Percentiles rank a stretch among this genome's conserved stretches.
phyloP scores from a whole-genome alignment of 2,113 vertebrate species.

The Cynocephalus volans region DNA sequence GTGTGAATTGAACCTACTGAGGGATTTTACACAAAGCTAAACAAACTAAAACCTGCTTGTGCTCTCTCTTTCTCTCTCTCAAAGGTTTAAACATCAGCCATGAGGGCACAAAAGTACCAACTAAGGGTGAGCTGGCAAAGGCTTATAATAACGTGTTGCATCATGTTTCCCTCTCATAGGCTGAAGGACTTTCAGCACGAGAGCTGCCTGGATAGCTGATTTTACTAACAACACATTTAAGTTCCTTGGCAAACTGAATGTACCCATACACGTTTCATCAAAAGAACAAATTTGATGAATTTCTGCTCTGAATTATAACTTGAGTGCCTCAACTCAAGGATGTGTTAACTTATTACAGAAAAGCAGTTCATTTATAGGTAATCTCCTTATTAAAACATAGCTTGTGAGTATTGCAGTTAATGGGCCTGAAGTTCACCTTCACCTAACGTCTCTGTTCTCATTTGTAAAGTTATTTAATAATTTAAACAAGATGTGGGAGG shows the following conservation, averaged over 20 bases:
- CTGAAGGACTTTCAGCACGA: not conserved
- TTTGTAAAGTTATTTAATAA: constrained; percentile 1
- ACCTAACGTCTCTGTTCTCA: not conserved
- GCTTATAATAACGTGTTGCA: fast-evolving
- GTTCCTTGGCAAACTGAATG: not conserved
- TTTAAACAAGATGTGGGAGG: not conserved
- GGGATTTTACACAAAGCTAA: not conserved
- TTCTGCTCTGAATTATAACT: not conserved
- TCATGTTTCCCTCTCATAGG: not conserved
- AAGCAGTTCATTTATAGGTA: not conserved
- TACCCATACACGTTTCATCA: not conserved
- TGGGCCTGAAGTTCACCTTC: not conserved
- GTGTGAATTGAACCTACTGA: not conserved
- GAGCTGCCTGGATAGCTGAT: not conserved
- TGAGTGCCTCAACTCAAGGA: not conserved
- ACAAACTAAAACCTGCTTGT: not conserved
- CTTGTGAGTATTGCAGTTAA: not conserved
- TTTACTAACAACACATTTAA: not conserved
- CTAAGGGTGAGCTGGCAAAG: not conserved
- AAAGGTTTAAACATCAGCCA: not conserved
- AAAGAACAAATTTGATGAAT: not conserved
- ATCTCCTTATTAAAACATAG: not conserved
- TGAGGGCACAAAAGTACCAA: not conserved
- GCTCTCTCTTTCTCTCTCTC: not conserved
- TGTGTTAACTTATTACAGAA: not conserved